Percentiles rank a stretch among this genome's conserved stretches.
These are phyloP conservation scores for Turdus rufiventris DNA, from an alignment of 2,113 vertebrate genomes.

Conservation along the genomic window DNA sequence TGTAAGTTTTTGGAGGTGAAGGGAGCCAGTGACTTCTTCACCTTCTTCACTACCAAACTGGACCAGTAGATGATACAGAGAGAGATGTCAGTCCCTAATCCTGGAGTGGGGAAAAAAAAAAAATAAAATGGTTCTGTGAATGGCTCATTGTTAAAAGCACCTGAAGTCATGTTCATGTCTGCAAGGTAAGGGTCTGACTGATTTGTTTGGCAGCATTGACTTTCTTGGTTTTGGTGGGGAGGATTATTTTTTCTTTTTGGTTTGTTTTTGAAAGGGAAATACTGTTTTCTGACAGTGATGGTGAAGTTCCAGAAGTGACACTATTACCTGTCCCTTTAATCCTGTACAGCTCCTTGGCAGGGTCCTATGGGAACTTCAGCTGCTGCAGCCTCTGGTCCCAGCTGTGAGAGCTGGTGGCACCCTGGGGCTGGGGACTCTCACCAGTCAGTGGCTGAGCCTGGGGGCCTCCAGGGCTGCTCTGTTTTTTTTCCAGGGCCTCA, in stretches of 20 bases:
- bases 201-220: not conserved
- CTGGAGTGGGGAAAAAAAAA: not conserved
- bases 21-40: not conserved
- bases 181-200: not conserved
- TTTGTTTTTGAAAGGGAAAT: not conserved
- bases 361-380: not conserved
- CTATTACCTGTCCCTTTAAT: not conserved
- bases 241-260: not conserved
- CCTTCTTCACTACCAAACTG: not conserved
- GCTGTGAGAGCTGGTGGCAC: not conserved
- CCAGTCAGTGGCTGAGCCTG: too few relatives aligned
- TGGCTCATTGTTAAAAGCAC: not conserved
- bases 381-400: not conserved
- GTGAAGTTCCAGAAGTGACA: not conserved
- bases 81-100: not conserved
- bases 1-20: not conserved
- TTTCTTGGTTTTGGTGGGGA: not conserved
- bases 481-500: not conserved
- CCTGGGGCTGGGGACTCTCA: not conserved
- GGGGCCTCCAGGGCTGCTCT: not conserved
- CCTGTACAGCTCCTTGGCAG: not conserved
- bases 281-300: not conserved
- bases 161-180: not conserved
- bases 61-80: not conserved
- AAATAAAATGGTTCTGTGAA: not conserved